Evolutionary conservation across 2,113 vertebrate genomes (phyloP), one percentile per base, ranked within the genome.

Genomic region (Gavialis gangeticus): DNA sequence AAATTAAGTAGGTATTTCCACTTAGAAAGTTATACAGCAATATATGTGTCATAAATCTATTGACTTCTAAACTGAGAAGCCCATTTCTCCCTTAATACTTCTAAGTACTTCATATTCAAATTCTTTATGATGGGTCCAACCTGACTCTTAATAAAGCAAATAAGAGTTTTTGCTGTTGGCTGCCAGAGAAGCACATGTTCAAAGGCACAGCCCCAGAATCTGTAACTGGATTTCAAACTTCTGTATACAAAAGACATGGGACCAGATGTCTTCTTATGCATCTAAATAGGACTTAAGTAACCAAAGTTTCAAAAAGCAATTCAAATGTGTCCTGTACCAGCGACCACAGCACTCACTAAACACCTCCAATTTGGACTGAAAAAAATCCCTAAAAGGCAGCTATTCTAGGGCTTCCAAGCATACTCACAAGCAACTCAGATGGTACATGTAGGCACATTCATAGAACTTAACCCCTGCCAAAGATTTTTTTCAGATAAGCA

Each of bases 1-100:
- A 18, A 25, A 46, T 28, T 27, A 55, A 21, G 55, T 10, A 10
- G 14, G 81, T 88, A 92, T 92, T 84, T 89, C 82, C 76, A 87
- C 71, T 75, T 75, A 87, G 91, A 93, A 88, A 94, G 11, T 1
- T 71, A 92, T 67, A 90, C 79, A 87, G 27, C 56, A 93, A 77
- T 82, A 83, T 84, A 84, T 79, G 79, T 83, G 62, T 90, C 90
- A 94, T 87, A 87, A 96, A 88, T 57, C 89, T 54, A 54, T 59
- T 92, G 73, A 57, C 82, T 57, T 90, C 22, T 19, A 88, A 96
- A 94, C 58, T 54, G 30, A 76, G 57, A n/a, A 82, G 27, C 21
- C 76, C 88, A 27, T 62, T 85, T 79, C 59, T 76, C 82, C 27
- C 54, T 89, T 64, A 82, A 9, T 30, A 85, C 83, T 85, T 25